These are phyloP conservation scores for Echinarachnius parma DNA, from an alignment of 53 echinoderm and acorn worm species.

Conservation along the genomic window DNA sequence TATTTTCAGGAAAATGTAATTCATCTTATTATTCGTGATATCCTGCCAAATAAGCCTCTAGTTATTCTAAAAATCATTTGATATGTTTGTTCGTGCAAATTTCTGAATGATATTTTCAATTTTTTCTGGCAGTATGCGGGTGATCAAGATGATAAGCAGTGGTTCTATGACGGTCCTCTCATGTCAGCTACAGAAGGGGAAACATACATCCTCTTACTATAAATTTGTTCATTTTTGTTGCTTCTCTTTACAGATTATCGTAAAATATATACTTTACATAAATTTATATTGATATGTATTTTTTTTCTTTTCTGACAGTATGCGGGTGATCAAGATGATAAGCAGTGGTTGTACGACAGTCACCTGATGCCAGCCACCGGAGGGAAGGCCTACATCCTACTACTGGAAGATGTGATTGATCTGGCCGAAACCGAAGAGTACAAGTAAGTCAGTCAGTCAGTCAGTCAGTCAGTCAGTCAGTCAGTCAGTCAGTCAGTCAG, in stretches of 20 bases:
- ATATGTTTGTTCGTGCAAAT: not conserved
- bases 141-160: slow-evolving; percentile 92
- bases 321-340: slow-evolving; percentile 96
- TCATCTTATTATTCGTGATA: no score
- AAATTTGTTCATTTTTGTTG: no score
- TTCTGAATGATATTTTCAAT: no score
- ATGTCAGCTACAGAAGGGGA: slow-evolving; percentile 93
- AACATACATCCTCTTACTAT: slow-evolving; percentile 72
- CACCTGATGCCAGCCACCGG: slow-evolving; percentile 98
- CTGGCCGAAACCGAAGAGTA: slow-evolving; percentile 91
- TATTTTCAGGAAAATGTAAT: no score
- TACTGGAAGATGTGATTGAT: slow-evolving; percentile 78
- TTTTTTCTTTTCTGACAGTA: slow-evolving; percentile 54
- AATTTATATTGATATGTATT: not conserved
- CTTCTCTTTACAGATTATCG: no score
- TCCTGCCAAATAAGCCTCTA: no score
- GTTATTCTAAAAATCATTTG: no score
- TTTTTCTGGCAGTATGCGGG: slow-evolving; percentile 65
- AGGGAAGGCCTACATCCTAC: slow-evolving; percentile 88
- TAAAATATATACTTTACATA: no score
- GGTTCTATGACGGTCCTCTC: slow-evolving; percentile 83
- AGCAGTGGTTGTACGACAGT: slow-evolving; percentile 94
- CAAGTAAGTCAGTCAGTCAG: slow-evolving; percentile 68
- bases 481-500: no score
- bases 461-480: no score